Evolutionary conservation across 2,797 vertebrate species (phyloP).

Genomic region (Crenichthys baileyi): DNA sequence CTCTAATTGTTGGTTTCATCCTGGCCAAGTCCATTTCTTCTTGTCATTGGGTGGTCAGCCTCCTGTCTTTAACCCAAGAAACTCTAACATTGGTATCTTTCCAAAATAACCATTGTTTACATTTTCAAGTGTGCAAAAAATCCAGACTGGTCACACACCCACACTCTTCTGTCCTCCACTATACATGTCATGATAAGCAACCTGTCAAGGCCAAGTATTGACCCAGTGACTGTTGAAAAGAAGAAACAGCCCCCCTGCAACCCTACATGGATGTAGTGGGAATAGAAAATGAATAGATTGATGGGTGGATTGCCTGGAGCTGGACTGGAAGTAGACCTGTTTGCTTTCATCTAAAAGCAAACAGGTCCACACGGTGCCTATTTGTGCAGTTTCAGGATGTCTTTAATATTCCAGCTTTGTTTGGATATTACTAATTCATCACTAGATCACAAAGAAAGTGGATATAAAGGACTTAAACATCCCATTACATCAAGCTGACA

Average conservation of each 20-base stretch:
- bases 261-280: neutral
- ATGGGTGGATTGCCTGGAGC: neutral
- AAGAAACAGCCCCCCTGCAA: neutral
- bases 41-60: neutral
- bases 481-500: conserved; percentile 35
- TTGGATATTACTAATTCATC: conserved; percentile 5
- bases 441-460: conserved; percentile 21
- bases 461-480: conserved; percentile 25
- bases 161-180: neutral
- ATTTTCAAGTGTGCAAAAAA: neutral
- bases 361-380: conserved; percentile 18
- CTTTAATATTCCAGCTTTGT: conserved; percentile 19
- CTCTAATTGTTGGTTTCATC: neutral
- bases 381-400: conserved; percentile 4
- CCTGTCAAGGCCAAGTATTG: neutral
- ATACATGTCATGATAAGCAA: neutral
- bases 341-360: neutral
- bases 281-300: neutral
- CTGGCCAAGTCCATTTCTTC: neutral
- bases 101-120: neutral
- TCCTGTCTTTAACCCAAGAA: neutral
- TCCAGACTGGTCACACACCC: neutral
- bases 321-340: neutral
- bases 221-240: neutral
- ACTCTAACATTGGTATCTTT: neutral